Conservation (phyloP, 2,113 vertebrate species). For the Petromus typicus region DNA sequence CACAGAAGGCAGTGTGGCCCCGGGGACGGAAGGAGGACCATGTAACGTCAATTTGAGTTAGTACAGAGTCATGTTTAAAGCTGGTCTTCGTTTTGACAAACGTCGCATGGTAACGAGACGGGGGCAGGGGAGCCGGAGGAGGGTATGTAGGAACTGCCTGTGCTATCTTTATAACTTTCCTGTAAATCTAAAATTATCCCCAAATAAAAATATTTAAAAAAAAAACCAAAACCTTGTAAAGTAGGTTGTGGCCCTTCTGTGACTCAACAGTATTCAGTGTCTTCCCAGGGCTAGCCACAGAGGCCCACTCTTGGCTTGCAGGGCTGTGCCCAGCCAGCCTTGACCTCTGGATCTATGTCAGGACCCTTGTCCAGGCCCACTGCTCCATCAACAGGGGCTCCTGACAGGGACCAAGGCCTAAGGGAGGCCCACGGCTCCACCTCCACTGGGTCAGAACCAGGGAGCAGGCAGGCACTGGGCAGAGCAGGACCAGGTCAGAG, state of each 20-base stretch:
- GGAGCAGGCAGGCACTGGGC: background rate
- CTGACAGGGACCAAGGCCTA: background rate
- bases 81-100: background rate
- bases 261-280: background rate
- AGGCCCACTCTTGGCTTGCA: background rate
- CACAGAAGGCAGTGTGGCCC: background rate
- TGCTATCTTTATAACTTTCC: background rate
- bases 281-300: background rate
- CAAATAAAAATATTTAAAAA: background rate
- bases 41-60: background rate
- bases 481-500: background rate
- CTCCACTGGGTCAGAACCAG: background rate
- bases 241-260: background rate
- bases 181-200: conserved; percentile 24
- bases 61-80: background rate
- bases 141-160: background rate
- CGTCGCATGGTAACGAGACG: background rate
- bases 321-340: background rate
- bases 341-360: background rate
- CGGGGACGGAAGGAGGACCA: background rate
- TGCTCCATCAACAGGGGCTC: background rate
- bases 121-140: background rate
- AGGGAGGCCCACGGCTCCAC: background rate
- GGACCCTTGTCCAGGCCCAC: background rate
- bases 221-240: background rate